These are phyloP conservation scores for Ypsolopha scabrella DNA, from an alignment of 2,888 invertebrate species.

Conservation along the genomic window DNA sequence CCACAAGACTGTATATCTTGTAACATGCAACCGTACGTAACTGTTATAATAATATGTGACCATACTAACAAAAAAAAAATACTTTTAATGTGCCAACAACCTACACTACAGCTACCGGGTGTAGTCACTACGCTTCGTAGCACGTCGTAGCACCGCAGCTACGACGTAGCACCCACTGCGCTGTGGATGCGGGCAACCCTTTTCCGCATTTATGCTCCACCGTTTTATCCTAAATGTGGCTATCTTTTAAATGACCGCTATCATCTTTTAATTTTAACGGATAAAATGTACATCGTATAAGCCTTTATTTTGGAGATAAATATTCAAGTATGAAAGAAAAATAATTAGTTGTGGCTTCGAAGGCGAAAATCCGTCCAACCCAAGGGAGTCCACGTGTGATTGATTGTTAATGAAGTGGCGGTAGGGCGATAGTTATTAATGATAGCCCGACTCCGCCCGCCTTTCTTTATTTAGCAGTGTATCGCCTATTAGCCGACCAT, in stretches of 20 bases:
- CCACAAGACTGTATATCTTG: no score
- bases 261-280: not conserved
- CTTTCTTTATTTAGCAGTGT: conserved; percentile 41
- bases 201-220: conserved; percentile 5
- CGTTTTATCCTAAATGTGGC: conserved; percentile 6
- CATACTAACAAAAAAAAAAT: not conserved
- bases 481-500: conserved; percentile 19
- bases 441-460: conserved; percentile 43
- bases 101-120: not conserved
- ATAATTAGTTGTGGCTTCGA: no score
- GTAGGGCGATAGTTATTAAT: conserved; percentile 64
- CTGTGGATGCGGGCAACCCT: conserved; percentile 3
- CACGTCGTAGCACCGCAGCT: conserved; percentile 4
- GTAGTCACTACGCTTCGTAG: not conserved
- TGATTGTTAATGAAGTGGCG: conserved; percentile 64
- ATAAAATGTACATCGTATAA: no score
- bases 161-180: conserved; percentile 3
- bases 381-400: conserved; percentile 45
- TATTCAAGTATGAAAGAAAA: no score
- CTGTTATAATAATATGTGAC: no score
- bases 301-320: no score
- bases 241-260: not conserved
- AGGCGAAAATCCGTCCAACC: conserved; percentile 21
- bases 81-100: not conserved
- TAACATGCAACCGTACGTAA: no score